Evolutionary conservation across 1,140 invertebrate species (phyloP), one percentile per base, ranked within the genome.

Genomic region (Bombus superbus): DNA sequence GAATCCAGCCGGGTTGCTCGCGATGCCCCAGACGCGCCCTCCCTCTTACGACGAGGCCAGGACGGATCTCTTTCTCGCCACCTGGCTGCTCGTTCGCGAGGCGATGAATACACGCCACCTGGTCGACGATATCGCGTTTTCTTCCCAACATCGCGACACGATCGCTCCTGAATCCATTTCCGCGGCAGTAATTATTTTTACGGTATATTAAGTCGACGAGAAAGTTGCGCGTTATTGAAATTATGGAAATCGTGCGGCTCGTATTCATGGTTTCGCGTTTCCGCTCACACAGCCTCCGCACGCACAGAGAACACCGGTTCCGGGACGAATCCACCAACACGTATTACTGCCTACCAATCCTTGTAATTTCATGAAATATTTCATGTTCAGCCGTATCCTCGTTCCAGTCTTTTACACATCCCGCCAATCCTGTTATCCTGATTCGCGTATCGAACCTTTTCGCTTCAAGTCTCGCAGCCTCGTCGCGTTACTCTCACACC

Each of bases 171-270:
- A 62, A 40, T 73, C 57, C 68, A 73, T 85, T 85, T 84, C 35
- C 83, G 76, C 83, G 75, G 53, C 53, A 69, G 83, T 79, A 84
- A 84, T 84, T 85, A 85, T 85, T 85, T 85, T 80, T 22, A 85
- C 83, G 76, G 75, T 71, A 9, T 73, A 80, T 85, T 85, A 80
- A 80, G 28, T 47, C 42, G 25, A 6, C 83, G 66, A 59, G 76
- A 71, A 84, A 72, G 53, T 84, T 83, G 40, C 53, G 75, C 75
- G 32, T 79, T 79, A 79, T 79, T 71, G 66, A 84, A 79, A 80
- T 85, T 85, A 85, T 80, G 68, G 62, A 85, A 72, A 85, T 72
- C 40, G 68, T 40, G 38, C 22, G 22, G 38, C 28, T n/a, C n/a
- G 64, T 28, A 83, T 69, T 78, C 82, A 72, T 38, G 32, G 76